Evolutionary conservation across 2,888 invertebrate species (phyloP).

Genomic region (Tethea ocularis): DNA sequence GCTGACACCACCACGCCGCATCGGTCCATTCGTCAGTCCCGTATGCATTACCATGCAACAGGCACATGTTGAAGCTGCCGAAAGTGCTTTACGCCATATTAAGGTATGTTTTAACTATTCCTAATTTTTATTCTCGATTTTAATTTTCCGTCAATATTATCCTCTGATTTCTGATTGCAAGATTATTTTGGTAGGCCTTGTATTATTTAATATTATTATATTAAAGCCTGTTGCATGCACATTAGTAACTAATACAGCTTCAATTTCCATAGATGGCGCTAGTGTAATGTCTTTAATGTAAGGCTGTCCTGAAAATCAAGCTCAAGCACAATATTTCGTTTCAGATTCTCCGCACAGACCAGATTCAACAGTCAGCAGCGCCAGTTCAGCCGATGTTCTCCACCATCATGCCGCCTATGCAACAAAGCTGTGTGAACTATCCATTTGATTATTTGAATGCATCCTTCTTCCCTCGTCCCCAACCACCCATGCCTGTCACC

Average conservation of each 20-base stretch:
- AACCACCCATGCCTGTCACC: constrained; percentile 44
- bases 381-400: constrained; percentile 49
- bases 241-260: no score
- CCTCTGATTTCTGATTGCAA: no score
- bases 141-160: background rate
- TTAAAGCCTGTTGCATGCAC: no score
- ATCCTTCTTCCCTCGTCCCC: constrained; percentile 44
- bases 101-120: constrained; percentile 48
- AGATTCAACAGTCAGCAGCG: constrained; percentile 46
- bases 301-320: no score
- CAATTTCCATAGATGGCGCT: no score
- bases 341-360: constrained; percentile 56
- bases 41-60: constrained; percentile 56
- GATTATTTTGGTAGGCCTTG: no score
- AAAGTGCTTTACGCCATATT: constrained; percentile 57
- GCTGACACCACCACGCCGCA: constrained; percentile 39
- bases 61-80: constrained; percentile 67
- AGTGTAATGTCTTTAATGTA: no score
- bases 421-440: constrained; percentile 42
- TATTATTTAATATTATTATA: no score
- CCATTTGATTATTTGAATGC: constrained; percentile 54
- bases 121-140: background rate
- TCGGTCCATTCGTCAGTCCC: constrained; percentile 61
- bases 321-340: background rate
- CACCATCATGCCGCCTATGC: constrained; percentile 42